A percentile compares a stretch with the other conserved stretches of the same genome.
phyloP scores from a whole-genome alignment of 2,888 invertebrate genomes.

The Thalpophila matura region DNA sequence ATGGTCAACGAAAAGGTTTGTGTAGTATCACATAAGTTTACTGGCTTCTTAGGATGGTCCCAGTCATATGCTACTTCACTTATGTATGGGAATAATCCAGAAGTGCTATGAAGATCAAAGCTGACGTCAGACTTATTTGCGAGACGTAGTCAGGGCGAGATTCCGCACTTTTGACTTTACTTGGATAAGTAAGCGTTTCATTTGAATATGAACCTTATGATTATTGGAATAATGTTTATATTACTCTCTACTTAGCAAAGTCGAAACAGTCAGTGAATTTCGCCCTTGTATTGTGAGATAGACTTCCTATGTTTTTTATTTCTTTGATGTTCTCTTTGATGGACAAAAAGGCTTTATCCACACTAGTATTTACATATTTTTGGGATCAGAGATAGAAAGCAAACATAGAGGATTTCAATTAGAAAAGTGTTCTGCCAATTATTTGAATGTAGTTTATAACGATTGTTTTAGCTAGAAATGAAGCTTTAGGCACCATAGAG shows the following conservation, averaged over 20 bases:
- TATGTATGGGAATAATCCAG: not conserved
- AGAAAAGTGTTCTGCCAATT: conserved; percentile 12
- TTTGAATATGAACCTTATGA: too few relatives aligned
- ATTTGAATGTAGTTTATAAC: conserved; percentile 14
- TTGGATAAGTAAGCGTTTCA: too few relatives aligned
- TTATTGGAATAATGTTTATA: too few relatives aligned
- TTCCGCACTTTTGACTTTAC: too few relatives aligned
- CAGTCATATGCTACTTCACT: not conserved
- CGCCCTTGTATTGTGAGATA: too few relatives aligned
- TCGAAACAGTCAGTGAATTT: too few relatives aligned
- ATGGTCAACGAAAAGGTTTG: not conserved
- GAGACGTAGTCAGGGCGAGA: too few relatives aligned
- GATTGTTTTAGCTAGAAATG: conserved; percentile 8
- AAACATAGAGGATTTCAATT: conserved; percentile 5
- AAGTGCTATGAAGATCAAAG: not conserved
- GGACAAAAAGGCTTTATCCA: not conserved
- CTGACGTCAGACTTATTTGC: not conserved
- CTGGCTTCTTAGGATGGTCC: not conserved
- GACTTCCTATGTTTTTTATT: too few relatives aligned
- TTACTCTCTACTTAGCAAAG: too few relatives aligned
- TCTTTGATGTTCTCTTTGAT: not conserved
- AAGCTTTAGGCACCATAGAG: conserved; percentile 20
- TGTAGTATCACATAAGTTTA: not conserved
- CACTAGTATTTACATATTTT: not conserved
- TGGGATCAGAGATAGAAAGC: not conserved